These are phyloP conservation scores for Spondyliosoma cantharus DNA, from an alignment of 2,797 vertebrate species.

Conservation along the genomic window DNA sequence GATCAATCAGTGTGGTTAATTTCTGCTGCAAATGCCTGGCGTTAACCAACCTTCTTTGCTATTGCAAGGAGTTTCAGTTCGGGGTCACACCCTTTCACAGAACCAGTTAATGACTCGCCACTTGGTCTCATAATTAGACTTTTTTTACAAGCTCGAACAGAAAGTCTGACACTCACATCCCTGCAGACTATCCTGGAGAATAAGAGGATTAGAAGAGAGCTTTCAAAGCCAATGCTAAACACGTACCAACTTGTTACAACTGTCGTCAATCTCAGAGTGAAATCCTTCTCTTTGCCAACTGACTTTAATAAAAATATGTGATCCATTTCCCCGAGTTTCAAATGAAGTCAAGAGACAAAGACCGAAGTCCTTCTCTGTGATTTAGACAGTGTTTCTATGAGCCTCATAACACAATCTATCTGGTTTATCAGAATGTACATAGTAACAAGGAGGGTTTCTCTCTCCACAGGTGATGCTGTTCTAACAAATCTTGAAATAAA, in stretches of 20 bases:
- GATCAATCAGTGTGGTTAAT: background rate
- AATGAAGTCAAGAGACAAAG: slow-evolving; percentile 16
- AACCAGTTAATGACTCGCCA: slow-evolving; percentile 12
- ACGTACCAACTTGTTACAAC: slow-evolving; percentile 11
- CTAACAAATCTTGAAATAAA: slow-evolving; percentile 97
- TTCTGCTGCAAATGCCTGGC: background rate
- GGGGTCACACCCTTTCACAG: slow-evolving; percentile 67
- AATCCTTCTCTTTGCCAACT: background rate
- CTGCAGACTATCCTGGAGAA: background rate
- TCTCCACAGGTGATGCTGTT: slow-evolving; percentile 88
- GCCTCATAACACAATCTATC: background rate
- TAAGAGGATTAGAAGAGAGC: background rate
- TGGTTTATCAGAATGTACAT: background rate
- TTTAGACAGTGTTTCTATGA: background rate
- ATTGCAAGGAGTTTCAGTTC: slow-evolving; percentile 14
- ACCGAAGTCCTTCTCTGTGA: background rate
- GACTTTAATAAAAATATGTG: slow-evolving; percentile 16
- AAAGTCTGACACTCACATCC: background rate
- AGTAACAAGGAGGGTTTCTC: slow-evolving; percentile 18
- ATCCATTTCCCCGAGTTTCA: background rate
- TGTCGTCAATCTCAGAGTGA: background rate
- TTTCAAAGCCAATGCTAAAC: slow-evolving; percentile 1
- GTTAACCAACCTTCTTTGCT: background rate
- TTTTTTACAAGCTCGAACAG: background rate
- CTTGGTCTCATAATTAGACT: background rate